Conservation (phyloP, 2,797 vertebrate species). For the Chrysocyon brachyurus region DNA sequence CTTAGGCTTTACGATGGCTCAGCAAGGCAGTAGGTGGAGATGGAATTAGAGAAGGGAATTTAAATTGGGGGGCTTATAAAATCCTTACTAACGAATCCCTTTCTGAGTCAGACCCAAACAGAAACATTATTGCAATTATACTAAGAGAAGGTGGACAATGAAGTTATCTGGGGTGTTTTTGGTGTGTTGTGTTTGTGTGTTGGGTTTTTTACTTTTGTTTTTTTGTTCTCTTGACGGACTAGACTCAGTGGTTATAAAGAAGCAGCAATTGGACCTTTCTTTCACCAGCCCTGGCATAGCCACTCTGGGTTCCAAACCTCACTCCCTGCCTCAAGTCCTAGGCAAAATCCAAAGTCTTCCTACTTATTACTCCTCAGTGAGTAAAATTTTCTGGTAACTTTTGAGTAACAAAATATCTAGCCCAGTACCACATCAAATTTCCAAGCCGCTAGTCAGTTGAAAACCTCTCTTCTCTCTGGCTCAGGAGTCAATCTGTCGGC, state of each 20-base stretch:
- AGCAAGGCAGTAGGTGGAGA: background rate
- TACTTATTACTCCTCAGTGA: background rate
- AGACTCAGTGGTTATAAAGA: background rate
- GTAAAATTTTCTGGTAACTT: background rate
- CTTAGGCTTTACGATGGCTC: background rate
- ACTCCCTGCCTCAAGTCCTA: background rate
- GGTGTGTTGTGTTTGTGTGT: background rate
- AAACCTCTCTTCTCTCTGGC: background rate
- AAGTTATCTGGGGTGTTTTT: background rate
- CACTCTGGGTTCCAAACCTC: background rate
- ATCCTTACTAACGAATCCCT: background rate
- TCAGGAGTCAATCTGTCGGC: background rate
- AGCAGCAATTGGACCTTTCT: background rate
- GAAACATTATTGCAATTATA: background rate
- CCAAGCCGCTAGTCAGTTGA: background rate
- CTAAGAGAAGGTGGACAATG: background rate
- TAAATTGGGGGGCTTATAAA: background rate
- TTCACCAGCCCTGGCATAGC: background rate
- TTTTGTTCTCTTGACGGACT: background rate
- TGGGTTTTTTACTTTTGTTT: background rate
- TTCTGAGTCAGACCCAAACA: background rate
- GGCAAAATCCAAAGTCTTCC: background rate
- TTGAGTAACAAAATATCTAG: background rate
- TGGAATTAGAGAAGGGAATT: background rate
- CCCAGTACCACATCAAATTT: background rate